Base-by-base conservation (phyloP, 2,888 invertebrate species). In the Siphlonurus alternatus region DNA sequence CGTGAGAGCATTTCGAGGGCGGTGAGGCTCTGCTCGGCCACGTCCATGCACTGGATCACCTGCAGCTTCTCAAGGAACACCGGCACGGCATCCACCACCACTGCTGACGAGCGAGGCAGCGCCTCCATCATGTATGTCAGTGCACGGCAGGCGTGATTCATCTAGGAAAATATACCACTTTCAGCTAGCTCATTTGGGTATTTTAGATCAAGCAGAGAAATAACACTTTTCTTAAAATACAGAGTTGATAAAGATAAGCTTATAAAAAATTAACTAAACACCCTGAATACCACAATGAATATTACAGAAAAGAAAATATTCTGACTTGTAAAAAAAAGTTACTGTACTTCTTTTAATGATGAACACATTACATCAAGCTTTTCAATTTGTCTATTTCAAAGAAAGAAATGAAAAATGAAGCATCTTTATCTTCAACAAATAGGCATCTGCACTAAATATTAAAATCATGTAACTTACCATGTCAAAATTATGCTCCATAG, bases 71-170 rank as follows among this genome's bases (percentile, higher is more conserved):
- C 95, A 64, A 99, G 79, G 78, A 99, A 95, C 1, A 93, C 92
- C 1, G 99, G 98, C 65, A 99, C 93, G 1, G 97, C 97, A 72
- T 98, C 93, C 1, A 96, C 93, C 10, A 99, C 95, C 1, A 97
- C 91, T 23, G 91, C 89, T 61, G 96, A 94, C 53, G 97, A 96
- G 66, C 99, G 84, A 0, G 99, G 99, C 69, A 99, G 75, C 0
- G 98, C 96, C 77, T 99, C 99, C 85, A 99, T 88, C 96, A 99
- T 97, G 77, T 99, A 99, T 0, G 97, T 97, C 53, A 99, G 82
- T 1, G 98, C 98, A 56, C 99, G 88, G 73, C 97, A 97, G 0
- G 98, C 97, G 76, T 98, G 95, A 75, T 97, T 95, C 98, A 98
- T 98, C 88, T 88, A 72, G 54, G 72, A 71, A 62, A 67, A 65